Evolutionary conservation across 1,140 invertebrate species (phyloP), one percentile per base, ranked within the genome.

Genomic region (Trissolcus basalis): DNA sequence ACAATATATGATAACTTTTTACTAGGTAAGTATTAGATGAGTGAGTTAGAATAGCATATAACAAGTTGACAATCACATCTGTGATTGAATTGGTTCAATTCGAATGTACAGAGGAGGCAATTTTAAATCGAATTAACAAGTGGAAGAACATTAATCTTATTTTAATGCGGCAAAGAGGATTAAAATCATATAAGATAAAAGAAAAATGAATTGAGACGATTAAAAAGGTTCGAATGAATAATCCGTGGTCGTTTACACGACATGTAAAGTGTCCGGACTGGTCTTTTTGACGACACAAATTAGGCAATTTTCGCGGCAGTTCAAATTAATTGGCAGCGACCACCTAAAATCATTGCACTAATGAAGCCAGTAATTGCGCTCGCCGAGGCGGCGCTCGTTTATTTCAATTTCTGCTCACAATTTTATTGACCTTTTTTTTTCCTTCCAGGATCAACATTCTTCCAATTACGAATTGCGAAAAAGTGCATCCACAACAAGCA

Each of bases 171-270:
- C 12, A 58, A 71, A 71, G 45, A 45, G 50, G 68, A 71, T 71
- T 63, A 63, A 63, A 51, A 14, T 1, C 32, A 9, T n/a, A n/a
- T 45, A 68, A 27, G 11, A 12, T 14, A 19, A 35, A 48, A 44
- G 8, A 55, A 36, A 51, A 50, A 63, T 49, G 48, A 48, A 43
- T 45, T 47, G 36, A 45, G 47, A 58, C n/a, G 39, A 35, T 55
- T 71, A 56, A 58, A 7, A 43, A 75, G 70, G 77, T 47, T 60
- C 45, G 79, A 83, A 83, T 83, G 80, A 81, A 79, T 80, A 75
- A 80, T 75, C 11, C 48, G 14, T 15, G 36, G 19, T 49, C 35
- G 54, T 49, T 56, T 58, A 48, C 48, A 48, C 58, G 47, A 50
- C 69, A 63, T 61, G 61, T 79, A 76, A n/a, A 76, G 51, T 51